Conservation (phyloP, 1,140 invertebrate genomes). For the Drosophila sechellia region DNA sequence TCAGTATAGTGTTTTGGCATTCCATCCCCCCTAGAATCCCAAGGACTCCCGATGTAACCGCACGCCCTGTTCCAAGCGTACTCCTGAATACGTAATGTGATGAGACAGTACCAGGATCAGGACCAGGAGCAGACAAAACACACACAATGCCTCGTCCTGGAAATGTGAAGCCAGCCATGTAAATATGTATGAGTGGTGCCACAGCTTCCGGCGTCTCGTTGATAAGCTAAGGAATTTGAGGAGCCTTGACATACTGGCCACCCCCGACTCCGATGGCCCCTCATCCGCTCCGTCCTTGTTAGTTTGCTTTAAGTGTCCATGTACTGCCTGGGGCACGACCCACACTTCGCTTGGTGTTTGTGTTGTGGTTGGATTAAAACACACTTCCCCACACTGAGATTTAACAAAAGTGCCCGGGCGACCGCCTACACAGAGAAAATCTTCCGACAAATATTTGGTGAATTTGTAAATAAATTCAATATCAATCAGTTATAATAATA, state of each 20-base stretch:
- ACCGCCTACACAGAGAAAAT: slow-evolving; percentile 1
- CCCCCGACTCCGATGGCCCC: slow-evolving; percentile 1
- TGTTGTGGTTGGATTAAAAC: slow-evolving; percentile 64
- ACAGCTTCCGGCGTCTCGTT: slow-evolving; percentile 75
- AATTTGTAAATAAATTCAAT: too few species aligned
- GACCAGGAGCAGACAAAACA: background rate
- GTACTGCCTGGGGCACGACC: slow-evolving; percentile 47
- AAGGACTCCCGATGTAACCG: slow-evolving; percentile 17
- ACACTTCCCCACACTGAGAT: slow-evolving; percentile 18
- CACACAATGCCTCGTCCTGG: slow-evolving; percentile 43
- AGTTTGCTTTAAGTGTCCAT: slow-evolving; percentile 75
- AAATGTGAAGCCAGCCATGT: slow-evolving; percentile 61
- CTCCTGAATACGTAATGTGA: slow-evolving; percentile 76
- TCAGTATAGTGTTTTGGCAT: slow-evolving; percentile 14
- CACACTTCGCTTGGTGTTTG: slow-evolving; percentile 46
- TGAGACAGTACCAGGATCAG: slow-evolving; percentile 33
- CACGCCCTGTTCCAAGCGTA: slow-evolving; percentile 21
- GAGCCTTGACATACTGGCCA: slow-evolving; percentile 57
- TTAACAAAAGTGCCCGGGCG: background rate
- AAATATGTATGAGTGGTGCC: slow-evolving; percentile 79
- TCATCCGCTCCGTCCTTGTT: slow-evolving; percentile 54
- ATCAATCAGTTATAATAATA: too few species aligned
- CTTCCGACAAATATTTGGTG: too few species aligned
- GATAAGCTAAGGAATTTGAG: slow-evolving; percentile 79
- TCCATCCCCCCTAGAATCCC: background rate